These are phyloP conservation scores for Gymnocheta viridis DNA, from an alignment of 2,888 invertebrate species.

Conservation along the genomic window DNA sequence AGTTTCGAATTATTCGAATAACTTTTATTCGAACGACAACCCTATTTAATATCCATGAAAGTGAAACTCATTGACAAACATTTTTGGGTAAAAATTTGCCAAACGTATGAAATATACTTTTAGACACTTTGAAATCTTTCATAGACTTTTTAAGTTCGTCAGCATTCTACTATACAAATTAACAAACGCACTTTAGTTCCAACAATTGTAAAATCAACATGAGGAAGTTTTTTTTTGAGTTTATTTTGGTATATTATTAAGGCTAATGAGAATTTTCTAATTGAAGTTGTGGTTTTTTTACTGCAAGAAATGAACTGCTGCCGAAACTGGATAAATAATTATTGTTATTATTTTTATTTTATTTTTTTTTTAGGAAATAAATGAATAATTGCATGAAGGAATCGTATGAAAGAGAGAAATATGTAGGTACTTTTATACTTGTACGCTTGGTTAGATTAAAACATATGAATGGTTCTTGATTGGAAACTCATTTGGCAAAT, in stretches of 20 bases:
- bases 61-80: neutral
- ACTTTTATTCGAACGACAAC: too few species aligned
- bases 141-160: too few species aligned
- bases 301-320: neutral
- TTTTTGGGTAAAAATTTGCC: neutral
- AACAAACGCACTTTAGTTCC: neutral
- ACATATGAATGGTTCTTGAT: neutral
- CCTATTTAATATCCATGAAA: too few species aligned
- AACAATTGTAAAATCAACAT: neutral
- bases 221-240: neutral
- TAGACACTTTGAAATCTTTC: neutral
- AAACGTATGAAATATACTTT: neutral
- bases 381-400: neutral
- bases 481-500: neutral
- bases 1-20: too few species aligned
- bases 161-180: too few species aligned
- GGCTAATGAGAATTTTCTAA: conserved; percentile 67
- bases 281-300: conserved; percentile 62
- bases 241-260: conserved; percentile 39
- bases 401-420: neutral
- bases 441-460: neutral
- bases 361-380: neutral
- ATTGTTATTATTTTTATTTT: too few species aligned
- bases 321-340: neutral
- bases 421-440: neutral